Base-by-base conservation (phyloP, 1,140 invertebrate species). In the Drosophila lacteicornis region DNA sequence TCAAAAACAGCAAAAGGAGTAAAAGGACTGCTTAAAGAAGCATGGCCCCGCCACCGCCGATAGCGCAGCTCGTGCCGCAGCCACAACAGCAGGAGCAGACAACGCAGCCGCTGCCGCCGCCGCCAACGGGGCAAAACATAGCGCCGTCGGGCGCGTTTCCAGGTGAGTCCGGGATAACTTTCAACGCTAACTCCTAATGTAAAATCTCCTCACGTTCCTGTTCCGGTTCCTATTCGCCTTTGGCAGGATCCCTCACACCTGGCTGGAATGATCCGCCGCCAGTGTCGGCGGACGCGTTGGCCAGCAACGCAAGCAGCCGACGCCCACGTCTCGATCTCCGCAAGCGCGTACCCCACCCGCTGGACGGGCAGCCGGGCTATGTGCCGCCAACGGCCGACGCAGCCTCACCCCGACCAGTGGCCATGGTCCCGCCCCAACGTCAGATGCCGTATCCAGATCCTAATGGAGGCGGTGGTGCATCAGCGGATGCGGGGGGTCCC, bases 261-360 rank as follows among this genome's bases (percentile, higher is more conserved):
- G 91, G 91, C 19, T 92, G 91, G 91, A 92, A 92, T 58, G 91
- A 92, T 76, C 91, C 91, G 47, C 91, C 91, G 4, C 83, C 82
- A 49, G 13, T 92, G 2, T 27, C 61, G n/a, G 60, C 45, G 7
- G 83, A 83, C 6, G 42, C 49, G 8, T 17, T 55, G n/a, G 42
- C 51, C 22, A 56, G 36, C 67, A 76, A 71, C n/a, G 45, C 53
- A 0, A 69, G 42, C 55, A 73, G 42, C 27, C 71, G 78, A 19
- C 78, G 91, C 7, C 85, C 88, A 15, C 90, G 88, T 17, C 68
- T 92, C 7, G 91, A 91, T 56, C 80, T 91, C 19, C 83, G 91
- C 33, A 91, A 92, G 49, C 80, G 91, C 22, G 88, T 92, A 4
- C 78, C 91, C n/a, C 78, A 91, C 47, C 91, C 91, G 8, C 47